Conservation (phyloP, 2,113 vertebrate genomes). For the Catharus minimus region DNA sequence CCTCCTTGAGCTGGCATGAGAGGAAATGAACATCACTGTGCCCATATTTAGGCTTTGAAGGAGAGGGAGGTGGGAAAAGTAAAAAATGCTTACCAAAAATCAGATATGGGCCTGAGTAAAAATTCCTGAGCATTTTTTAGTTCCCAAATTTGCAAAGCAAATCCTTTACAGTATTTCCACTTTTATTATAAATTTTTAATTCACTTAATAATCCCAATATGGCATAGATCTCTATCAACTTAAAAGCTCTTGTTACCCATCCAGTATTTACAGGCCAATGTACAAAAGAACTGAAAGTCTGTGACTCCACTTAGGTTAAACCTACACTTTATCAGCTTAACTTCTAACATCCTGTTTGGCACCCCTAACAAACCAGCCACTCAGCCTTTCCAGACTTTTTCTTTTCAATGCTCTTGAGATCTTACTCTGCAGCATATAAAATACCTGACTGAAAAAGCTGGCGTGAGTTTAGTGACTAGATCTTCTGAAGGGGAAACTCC, state of each 20-base stretch:
- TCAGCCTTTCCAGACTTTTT: neutral
- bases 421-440: neutral
- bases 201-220: neutral
- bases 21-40: conserved; percentile 12
- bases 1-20: neutral
- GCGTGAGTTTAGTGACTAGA: neutral
- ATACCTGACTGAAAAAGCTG: neutral
- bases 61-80: neutral
- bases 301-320: neutral
- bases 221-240: conserved; percentile 1
- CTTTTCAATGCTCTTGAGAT: neutral
- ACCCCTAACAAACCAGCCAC: neutral
- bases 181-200: neutral
- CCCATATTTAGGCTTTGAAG: neutral
- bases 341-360: neutral
- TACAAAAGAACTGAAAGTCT: neutral
- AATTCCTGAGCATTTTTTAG: conserved; percentile 9
- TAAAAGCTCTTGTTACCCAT: neutral
- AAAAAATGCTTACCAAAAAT: neutral
- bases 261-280: neutral
- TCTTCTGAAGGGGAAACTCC: neutral
- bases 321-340: neutral
- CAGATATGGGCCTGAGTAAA: conserved; percentile 11
- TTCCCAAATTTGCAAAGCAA: conserved; percentile 39
- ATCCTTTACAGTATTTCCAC: conserved; percentile 15